phyloP scores from a whole-genome alignment of 2,113 vertebrate genomes.

The Hipposideros armiger region DNA sequence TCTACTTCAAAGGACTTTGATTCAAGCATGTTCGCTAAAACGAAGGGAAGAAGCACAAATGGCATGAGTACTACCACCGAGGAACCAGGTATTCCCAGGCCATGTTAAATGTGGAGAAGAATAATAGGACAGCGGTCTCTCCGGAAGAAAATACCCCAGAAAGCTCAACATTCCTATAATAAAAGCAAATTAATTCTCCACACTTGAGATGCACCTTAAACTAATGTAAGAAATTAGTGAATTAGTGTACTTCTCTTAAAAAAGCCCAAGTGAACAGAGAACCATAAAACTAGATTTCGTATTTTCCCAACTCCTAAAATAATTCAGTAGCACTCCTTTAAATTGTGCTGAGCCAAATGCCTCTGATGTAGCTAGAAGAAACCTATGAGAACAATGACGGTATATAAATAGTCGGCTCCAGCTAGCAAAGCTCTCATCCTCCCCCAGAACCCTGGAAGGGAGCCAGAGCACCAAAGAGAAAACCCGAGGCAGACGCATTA shows the following conservation, averaged over 20 bases:
- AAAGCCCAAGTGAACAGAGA: conserved; percentile 32
- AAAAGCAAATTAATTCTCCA: conserved; percentile 29
- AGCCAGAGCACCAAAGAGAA: conserved; percentile 13
- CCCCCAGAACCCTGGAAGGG: not conserved
- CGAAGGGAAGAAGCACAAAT: conserved; percentile 70
- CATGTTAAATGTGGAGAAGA: not conserved
- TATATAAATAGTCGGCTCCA: not conserved
- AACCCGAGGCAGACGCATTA: not conserved
- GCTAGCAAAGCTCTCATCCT: not conserved
- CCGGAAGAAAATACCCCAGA: not conserved
- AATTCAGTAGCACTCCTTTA: conserved; percentile 33
- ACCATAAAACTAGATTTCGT: conserved; percentile 25
- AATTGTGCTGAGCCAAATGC: not conserved
- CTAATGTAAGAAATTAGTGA: not conserved
- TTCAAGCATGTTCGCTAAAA: conserved; percentile 97
- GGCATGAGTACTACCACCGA: conserved; percentile 20
- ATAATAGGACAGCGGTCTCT: not conserved
- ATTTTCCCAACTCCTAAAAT: conserved; percentile 26
- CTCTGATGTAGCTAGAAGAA: not conserved
- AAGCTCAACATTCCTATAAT: not conserved
- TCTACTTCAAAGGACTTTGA: conserved; percentile 98
- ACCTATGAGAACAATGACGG: not conserved
- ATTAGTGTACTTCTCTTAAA: not conserved
- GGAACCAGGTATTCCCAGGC: not conserved
- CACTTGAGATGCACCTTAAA: not conserved